Conservation (phyloP, 2,113 vertebrate genomes). For the Ailurus styani region DNA sequence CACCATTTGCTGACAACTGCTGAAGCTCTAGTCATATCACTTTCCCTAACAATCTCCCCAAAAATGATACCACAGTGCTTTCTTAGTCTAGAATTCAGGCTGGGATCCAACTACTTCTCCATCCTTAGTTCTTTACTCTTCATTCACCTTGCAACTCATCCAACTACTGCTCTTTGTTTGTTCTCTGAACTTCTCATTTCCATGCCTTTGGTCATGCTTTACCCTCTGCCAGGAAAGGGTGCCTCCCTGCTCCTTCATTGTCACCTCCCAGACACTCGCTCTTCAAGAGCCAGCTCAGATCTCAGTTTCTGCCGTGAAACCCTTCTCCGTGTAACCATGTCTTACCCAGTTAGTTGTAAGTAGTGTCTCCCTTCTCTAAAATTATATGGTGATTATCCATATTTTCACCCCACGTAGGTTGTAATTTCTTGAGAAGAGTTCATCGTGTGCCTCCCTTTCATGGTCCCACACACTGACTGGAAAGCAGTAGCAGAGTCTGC, state of each 20-base stretch:
- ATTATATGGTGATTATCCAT: background rate
- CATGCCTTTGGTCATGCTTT: background rate
- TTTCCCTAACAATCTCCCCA: background rate
- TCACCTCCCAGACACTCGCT: background rate
- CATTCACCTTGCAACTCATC: background rate
- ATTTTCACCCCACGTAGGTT: background rate
- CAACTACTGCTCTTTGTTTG: background rate
- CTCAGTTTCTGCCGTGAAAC: background rate
- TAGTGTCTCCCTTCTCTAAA: background rate
- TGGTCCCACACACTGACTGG: background rate
- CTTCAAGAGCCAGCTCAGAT: background rate
- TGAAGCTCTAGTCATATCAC: background rate
- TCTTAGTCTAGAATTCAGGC: background rate
- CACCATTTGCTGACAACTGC: background rate
- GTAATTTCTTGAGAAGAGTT: background rate
- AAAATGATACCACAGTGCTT: background rate
- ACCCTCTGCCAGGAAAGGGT: background rate
- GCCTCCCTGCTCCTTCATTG: background rate
- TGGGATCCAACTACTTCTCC: background rate
- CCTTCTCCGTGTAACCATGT: background rate
- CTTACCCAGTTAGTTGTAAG: background rate
- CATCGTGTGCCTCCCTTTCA: background rate
- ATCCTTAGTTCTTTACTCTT: background rate
- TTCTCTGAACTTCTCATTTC: background rate
- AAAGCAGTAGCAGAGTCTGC: background rate